Conservation (phyloP, 2,113 vertebrate species). For the Dasyurus viverrinus region DNA sequence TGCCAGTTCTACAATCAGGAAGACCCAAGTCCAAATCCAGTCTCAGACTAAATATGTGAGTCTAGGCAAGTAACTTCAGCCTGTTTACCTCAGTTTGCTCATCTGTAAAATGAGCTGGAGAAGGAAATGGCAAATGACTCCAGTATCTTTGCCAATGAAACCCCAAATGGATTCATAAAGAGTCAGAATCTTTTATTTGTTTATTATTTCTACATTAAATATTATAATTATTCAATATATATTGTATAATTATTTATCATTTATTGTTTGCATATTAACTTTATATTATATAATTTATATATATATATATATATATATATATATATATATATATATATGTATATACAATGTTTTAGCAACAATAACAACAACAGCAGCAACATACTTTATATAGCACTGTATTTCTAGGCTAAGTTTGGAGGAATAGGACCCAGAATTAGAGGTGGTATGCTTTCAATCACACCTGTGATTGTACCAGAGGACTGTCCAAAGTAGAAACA, state of each 20-base stretch:
- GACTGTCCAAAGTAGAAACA: background rate
- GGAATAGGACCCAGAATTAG: background rate
- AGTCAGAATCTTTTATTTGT: background rate
- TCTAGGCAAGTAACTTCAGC: background rate
- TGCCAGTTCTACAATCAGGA: background rate
- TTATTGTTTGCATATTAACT: too few species aligned
- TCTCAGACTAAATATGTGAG: background rate
- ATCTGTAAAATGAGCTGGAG: background rate
- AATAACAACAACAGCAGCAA: background rate
- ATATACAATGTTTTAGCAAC: too few species aligned
- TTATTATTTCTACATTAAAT: too few species aligned
- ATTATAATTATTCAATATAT: too few species aligned
- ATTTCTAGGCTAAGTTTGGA: background rate
- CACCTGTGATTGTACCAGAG: background rate
- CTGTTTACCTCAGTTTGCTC: background rate
- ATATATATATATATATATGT: too few species aligned
- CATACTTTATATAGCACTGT: background rate
- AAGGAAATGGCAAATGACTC: background rate
- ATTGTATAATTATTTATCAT: too few species aligned
- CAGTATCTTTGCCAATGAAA: background rate
- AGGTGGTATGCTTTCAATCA: background rate
- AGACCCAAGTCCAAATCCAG: background rate
- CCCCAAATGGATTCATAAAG: background rate
- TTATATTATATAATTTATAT: too few species aligned
- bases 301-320: too few species aligned